Evolutionary conservation across 2,797 vertebrate genomes (phyloP), one percentile per base, ranked within the genome.

Genomic region (Tokudaia muenninki): DNA sequence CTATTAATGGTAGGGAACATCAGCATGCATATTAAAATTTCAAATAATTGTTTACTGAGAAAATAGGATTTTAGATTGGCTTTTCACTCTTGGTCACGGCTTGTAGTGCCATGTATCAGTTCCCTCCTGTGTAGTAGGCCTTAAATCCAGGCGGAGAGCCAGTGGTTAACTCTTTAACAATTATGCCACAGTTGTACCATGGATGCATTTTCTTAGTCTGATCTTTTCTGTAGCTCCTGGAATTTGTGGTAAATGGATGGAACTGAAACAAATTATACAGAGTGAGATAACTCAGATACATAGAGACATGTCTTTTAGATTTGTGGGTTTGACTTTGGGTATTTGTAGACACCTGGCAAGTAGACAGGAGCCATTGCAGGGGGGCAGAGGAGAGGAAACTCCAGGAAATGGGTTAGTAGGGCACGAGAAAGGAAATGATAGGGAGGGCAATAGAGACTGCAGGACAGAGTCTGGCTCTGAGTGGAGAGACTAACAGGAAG

Each of bases 41-140:
- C 31, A 93, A 91, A 34, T 88, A 90, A 75, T 4, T 59, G 6
- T 89, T 92, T 70, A 37, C 37, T 75, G 65, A 70, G 41, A 65
- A 72, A 80, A 75, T 21, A 59, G n/a, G 57, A 61, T 79, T 79
- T 87, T 95, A 78, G 83, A 29, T 77, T 34, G 57, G 52, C 90
- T 95, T 22, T 77, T 90, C 59, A 80, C 29, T 52, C n/a, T 44
- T 82, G 80, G n/a, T 61, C 55, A 59, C 41, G 22, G 80, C 37
- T 4, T 61, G 41, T 9, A 55, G n/a, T 29, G 29, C 37, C n/a
- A 44, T 14, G 8, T 44, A 19, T 29, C 1, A 29, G 37, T 83
- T 61, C 7, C 81, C 81, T 57, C 57, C 3, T 37, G 21, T 37
- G n/a, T 37, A 81, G 6, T 21, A 81, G 79, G 52, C 34, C 52